These are phyloP conservation scores for Akabosia matsudoensis DNA, from an alignment of 1,140 invertebrate genomes.

Conservation along the genomic window DNA sequence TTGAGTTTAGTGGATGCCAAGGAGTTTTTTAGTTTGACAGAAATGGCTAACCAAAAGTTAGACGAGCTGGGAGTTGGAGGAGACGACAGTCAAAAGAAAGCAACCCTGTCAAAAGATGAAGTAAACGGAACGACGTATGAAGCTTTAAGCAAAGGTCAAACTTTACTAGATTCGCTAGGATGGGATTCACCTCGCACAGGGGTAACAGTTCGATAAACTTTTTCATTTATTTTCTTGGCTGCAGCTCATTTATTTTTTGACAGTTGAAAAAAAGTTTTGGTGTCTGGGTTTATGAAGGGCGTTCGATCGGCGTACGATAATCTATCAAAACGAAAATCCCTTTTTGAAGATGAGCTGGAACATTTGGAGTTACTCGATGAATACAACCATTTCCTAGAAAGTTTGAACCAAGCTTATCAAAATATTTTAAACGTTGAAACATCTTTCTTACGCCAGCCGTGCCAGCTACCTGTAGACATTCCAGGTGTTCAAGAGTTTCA, in stretches of 20 bases:
- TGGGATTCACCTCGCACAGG: conserved; percentile 30
- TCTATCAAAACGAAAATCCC: conserved; percentile 13
- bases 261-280: no score
- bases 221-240: no score
- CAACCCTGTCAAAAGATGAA: conserved; percentile 8
- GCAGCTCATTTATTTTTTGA: no score
- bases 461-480: conserved; percentile 19
- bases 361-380: conserved; percentile 34
- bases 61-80: conserved; percentile 23
- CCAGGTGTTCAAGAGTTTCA: neutral
- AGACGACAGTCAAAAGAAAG: neutral
- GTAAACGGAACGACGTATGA: conserved; percentile 21
- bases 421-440: conserved; percentile 32
- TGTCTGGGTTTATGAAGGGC: conserved; percentile 22
- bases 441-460: neutral
- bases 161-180: conserved; percentile 30
- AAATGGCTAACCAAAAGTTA: conserved; percentile 29
- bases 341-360: conserved; percentile 28
- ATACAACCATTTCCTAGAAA: conserved; percentile 34
- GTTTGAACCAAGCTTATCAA: conserved; percentile 35
- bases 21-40: conserved; percentile 36
- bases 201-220: conserved; percentile 7
- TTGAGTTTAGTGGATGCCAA: conserved; percentile 24
- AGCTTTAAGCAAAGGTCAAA: conserved; percentile 36
- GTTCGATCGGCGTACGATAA: conserved; percentile 32